Evolutionary conservation across 2,888 invertebrate species (phyloP), one percentile per base, ranked within the genome.

Genomic region (Cosmia trapezina): DNA sequence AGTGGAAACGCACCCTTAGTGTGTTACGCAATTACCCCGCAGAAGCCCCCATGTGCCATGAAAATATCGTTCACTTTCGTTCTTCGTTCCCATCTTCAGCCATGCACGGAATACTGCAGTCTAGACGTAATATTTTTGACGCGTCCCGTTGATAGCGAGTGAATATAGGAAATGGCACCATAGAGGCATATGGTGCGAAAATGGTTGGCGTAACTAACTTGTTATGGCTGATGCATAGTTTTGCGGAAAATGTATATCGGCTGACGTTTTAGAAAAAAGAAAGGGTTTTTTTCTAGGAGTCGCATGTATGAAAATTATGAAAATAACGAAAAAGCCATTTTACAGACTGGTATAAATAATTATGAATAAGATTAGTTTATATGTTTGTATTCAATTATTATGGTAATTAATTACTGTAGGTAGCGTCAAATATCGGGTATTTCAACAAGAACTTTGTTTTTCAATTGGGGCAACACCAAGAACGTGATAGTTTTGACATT

Each of bases 81-180:
- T 47, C 70, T 59, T 43, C 12, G 12, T 17, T 47, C 33, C 57
- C 22, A 60, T 64, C 49, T 64, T 76, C 41, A 53, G 60, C 43
- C 53, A 51, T 45, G 49, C 54, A 47, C 43, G 63, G 54, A 33
- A 60, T 62, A 8, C 73, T 70, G 68, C 65, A 70, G 85, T 85
- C 85, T 86, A 85, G 85, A 85, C 86, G 72, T 71, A 76, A 82
- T 85, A 85, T 84, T 78, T 84, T 78, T 76, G 77, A 76, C 49
- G 57, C 70, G 28, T n/a, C 54, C 78, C 49, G 53, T 72, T 71
- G 73, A 85, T 85, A 86, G 65, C 60, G 70, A 70, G 64, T 47
- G 84, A 79, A 73, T 85, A 83, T 76, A 75, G 67, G 60, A 75
- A 78, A 83, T 67, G 66, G 69, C 61, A 47, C 70, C 63, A 73